phyloP scores from a whole-genome alignment of 2,888 invertebrate genomes.

The Eupeodes latifasciatus region DNA sequence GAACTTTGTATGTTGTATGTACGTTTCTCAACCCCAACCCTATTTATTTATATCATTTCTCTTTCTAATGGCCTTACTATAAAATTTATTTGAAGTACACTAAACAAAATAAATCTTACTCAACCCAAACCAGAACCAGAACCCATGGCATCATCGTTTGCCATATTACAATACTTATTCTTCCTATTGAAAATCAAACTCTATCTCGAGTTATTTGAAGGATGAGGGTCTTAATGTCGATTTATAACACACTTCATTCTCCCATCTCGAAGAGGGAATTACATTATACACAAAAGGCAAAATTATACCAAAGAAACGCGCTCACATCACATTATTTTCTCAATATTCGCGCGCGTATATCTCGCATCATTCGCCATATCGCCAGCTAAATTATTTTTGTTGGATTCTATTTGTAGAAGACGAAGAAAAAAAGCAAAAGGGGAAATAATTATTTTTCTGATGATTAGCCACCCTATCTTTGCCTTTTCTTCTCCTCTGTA shows the following conservation, averaged over 20 bases:
- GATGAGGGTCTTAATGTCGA: conserved; percentile 74
- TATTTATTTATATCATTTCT: not conserved
- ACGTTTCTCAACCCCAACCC: conserved; percentile 21
- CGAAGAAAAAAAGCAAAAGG: conserved; percentile 55
- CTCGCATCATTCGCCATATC: conserved; percentile 11
- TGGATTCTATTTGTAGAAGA: conserved; percentile 40
- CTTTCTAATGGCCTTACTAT: conserved; percentile 42
- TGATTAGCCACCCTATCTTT: conserved; percentile 65
- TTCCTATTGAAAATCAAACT: conserved; percentile 59
- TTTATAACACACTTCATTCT: conserved; percentile 68
- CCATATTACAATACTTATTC: not conserved
- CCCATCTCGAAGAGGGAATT: conserved; percentile 34
- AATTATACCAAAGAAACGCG: conserved; percentile 5
- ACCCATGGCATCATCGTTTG: not conserved
- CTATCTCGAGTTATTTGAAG: conserved; percentile 54
- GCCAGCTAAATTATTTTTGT: conserved; percentile 3
- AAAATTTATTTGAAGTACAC: conserved; percentile 54
- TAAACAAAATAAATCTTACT: conserved; percentile 65
- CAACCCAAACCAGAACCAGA: not conserved
- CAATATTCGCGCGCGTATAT: conserved; percentile 54
- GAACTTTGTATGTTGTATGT: not conserved
- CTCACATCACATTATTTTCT: conserved; percentile 20
- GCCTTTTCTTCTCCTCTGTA: not conserved
- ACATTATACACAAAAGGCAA: conserved; percentile 18
- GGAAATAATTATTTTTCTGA: conserved; percentile 67